A percentile compares a stretch with the other conserved stretches of the same genome.
phyloP scores from a whole-genome alignment of 2,113 vertebrate genomes.

The Motacilla tschutschensis region DNA sequence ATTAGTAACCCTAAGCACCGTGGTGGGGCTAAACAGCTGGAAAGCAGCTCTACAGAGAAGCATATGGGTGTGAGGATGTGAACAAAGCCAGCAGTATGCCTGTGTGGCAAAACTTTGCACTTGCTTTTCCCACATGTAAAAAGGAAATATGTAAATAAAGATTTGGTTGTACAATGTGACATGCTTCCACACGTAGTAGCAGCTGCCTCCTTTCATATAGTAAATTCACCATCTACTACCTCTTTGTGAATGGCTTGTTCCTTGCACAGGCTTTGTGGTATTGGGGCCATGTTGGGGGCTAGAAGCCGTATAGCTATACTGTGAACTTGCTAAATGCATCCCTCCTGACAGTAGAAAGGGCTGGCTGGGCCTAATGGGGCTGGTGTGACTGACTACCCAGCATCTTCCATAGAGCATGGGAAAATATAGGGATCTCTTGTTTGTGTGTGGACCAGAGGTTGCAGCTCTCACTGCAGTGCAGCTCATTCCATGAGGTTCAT shows the following conservation, averaged over 20 bases:
- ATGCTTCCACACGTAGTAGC: neutral
- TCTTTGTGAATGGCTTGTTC: neutral
- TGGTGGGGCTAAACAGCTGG: neutral
- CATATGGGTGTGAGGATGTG: rapidly evolving
- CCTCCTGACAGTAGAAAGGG: neutral
- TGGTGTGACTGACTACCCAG: neutral
- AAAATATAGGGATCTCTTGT: neutral
- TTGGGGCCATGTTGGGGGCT: neutral
- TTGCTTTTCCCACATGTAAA: neutral
- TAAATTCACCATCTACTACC: neutral
- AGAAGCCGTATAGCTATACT: rapidly evolving
- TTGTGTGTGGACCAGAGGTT: neutral
- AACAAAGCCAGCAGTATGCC: neutral
- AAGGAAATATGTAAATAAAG: conserved; percentile 3
- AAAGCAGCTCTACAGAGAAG: neutral
- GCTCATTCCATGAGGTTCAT: rapidly evolving
- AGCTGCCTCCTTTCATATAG: neutral
- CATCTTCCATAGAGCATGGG: rapidly evolving
- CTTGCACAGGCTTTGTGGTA: neutral
- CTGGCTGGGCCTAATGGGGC: neutral
- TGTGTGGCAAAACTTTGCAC: rapidly evolving
- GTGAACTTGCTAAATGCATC: neutral
- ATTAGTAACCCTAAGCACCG: neutral
- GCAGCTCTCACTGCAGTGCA: neutral
- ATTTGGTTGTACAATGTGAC: neutral